Evolutionary conservation across 2,113 vertebrate species (phyloP), one percentile per base, ranked within the genome.

Genomic region (Erpornis zantholeuca): DNA sequence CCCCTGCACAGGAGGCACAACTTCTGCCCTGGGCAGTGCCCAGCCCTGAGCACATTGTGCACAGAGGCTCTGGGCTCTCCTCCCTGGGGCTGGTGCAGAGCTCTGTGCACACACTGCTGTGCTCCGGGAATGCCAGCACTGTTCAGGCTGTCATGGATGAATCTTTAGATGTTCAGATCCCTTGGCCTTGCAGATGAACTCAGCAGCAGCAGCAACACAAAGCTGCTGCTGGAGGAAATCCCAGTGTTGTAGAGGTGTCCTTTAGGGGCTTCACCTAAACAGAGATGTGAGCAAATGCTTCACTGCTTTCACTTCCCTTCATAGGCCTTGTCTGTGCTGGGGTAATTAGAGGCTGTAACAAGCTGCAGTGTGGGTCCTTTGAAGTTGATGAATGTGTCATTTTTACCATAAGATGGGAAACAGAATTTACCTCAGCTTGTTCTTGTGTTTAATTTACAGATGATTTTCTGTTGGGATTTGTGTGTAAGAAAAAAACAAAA

Each of bases 171-270:
- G n/a, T 35, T 59, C 22, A 35, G 12, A 22, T 49, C 36, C n/a
- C 73, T 49, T n/a, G 49, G 40, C 33, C 38, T 76, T 17, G 35
- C 22, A 9, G 42, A 6, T 50, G 69, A 54, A 33, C 40, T 75
- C 20, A 3, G 11, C 18, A n/a, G 57, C 12, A 27, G 18, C 25
- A 38, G n/a, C n/a, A n/a, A 2, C 24, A 35, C 45, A 31, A 14
- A 71, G 42, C 53, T 61, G n/a, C 33, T 63, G 33, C 49, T 61
- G 9, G 12, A 77, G 25, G 42, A 49, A 40, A 57, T 23, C 6
- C 4, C 33, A 0, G 0, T 29, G 49, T 11, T 14, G 3, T 1
- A 4, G 12, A 36, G 10, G 2, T n/a, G n/a, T 31, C 60, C 31
- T 73, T 49, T 11, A 28, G 54, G 31, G 24, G 14, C 35, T 68